Evolutionary conservation across 2,797 vertebrate species (phyloP), one percentile per base, ranked within the genome.

Genomic region (Alcedo atthis): DNA sequence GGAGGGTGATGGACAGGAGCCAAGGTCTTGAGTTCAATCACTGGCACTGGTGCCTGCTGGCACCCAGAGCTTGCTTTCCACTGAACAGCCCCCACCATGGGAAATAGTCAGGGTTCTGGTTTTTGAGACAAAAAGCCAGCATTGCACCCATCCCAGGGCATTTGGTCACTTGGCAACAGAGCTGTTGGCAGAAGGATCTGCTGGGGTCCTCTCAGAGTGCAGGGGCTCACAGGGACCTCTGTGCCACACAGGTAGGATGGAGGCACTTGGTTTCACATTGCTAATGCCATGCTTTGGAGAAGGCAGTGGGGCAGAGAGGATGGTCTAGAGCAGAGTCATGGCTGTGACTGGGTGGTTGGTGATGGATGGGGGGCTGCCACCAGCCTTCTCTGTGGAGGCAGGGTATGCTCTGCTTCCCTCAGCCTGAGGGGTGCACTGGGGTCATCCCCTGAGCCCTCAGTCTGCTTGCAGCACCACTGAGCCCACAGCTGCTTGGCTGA

Each of bases 361-460:
- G 1, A 6, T 67, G 49, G 51, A 30, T 3, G 1, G 21, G n/a
- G 61, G 12, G 25, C 43, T 77, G 19, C 69, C 67, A 13, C 37
- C 2, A 5, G 68, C 45, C 66, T 57, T 35, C 40, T 67, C 35
- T 0, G 0, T 37, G 79, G 81, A 70, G 61, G 30, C 64, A 75
- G 79, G n/a, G 71, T 75, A 84, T 93, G 78, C 67, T 84, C 70
- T 68, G 63, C 74, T 71, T 78, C 55, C 42, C 0, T 0, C 2
- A 4, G 0, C 13, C 24, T 3, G 24, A 49, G 13, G 48, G 0
- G 54, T 43, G 32, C 18, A 7, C 42, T 0, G 0, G 84, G 35
- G 22, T 75, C 45, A 53, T 74, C 55, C 85, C 51, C 33, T 8
- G 35, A 55, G 64, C 59, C 42, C 42, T 63, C 63, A 5, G 1